phyloP scores from a whole-genome alignment of 1,140 invertebrate genomes.

The Orchesella cincta region DNA sequence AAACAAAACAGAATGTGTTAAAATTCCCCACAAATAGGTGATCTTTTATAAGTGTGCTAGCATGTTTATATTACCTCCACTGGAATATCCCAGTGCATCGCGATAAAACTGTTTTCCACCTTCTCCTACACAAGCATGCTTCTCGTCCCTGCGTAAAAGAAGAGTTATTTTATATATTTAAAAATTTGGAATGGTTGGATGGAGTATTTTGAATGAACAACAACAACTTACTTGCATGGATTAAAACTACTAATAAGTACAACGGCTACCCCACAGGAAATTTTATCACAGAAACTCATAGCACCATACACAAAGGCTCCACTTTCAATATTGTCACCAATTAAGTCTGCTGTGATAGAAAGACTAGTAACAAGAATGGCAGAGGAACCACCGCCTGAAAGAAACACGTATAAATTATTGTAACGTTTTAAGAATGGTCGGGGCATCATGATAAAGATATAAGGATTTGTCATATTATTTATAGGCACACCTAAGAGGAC shows the following conservation, averaged over 20 bases:
- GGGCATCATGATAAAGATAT: not conserved
- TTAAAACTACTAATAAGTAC: slow-evolving; percentile 70
- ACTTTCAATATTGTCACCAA: slow-evolving; percentile 79
- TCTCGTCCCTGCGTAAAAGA: not conserved
- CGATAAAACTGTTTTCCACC: slow-evolving; percentile 37
- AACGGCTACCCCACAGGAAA: slow-evolving; percentile 82
- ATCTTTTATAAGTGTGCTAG: not conserved
- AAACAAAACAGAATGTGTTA: too few species aligned
- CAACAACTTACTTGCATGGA: slow-evolving; percentile 53
- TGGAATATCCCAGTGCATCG: slow-evolving; percentile 36
- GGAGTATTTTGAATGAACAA: not conserved
- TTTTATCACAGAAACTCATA: slow-evolving; percentile 94
- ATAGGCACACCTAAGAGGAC: slow-evolving; percentile 68
- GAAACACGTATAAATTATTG: slow-evolving; percentile 32
- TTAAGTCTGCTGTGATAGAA: slow-evolving; percentile 84
- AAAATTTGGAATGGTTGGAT: not conserved
- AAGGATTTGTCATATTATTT: not conserved
- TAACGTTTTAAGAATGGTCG: slow-evolving; percentile 1
- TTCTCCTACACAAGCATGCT: not conserved
- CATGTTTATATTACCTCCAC: slow-evolving; percentile 36
- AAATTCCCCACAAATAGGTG: too few species aligned
- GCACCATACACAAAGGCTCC: slow-evolving; percentile 95
- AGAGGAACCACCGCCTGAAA: slow-evolving; percentile 74
- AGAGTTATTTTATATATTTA: not conserved
- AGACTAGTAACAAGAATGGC: slow-evolving; percentile 86